Conservation (phyloP, 2,113 vertebrate genomes). For the Chaetops frenatus region DNA sequence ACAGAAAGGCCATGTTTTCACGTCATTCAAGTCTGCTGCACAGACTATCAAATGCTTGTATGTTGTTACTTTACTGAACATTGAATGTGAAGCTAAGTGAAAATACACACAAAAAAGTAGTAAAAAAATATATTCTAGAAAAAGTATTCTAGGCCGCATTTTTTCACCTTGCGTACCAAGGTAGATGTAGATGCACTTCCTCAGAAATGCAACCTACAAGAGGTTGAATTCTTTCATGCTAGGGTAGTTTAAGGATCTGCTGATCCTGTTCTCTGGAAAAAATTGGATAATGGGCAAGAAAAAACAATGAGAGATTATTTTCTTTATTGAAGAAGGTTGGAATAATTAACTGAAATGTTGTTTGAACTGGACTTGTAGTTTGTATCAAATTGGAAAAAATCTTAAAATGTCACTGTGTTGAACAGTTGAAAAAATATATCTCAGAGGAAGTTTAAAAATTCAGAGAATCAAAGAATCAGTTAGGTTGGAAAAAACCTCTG, state of each 20-base stretch:
- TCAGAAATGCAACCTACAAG: no score
- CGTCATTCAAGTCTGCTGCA: neutral
- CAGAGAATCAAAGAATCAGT: neutral
- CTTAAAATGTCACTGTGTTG: neutral
- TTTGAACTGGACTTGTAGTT: neutral
- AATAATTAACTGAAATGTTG: neutral
- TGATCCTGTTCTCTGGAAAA: neutral
- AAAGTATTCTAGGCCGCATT: neutral
- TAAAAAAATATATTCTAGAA: neutral
- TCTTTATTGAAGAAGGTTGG: neutral
- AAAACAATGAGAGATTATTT: neutral
- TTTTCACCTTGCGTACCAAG: neutral
- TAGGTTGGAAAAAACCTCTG: neutral
- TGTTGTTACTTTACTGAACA: neutral
- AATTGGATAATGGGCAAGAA: neutral
- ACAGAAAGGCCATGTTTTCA: neutral
- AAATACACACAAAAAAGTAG: neutral
- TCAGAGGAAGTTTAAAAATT: neutral
- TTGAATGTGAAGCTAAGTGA: neutral
- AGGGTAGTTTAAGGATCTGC: neutral
- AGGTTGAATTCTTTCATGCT: neutral
- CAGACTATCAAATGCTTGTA: neutral
- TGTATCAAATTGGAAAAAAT: neutral
- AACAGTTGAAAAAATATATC: neutral
- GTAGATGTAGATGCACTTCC: neutral